Conservation (phyloP, 64 coral and sea anemone genomes). For the Actinia tenebrosa region DNA sequence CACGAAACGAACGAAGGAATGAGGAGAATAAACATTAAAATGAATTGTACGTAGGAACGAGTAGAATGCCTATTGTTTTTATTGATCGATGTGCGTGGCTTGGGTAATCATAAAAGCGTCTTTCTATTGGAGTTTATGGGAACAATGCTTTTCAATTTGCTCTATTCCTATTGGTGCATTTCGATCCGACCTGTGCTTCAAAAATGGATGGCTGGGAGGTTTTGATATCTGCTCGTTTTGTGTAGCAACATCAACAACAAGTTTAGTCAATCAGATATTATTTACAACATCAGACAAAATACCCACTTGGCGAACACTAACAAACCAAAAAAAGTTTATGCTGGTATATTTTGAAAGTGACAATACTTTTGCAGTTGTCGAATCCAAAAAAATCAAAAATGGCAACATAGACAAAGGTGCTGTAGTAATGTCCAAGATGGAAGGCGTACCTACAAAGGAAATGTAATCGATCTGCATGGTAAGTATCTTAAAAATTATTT, state of each 20-base stretch:
- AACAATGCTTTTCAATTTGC: too few species aligned
- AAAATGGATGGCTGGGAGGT: too few species aligned
- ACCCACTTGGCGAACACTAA: slow-evolving; percentile 2
- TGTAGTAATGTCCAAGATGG: background rate
- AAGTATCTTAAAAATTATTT: background rate
- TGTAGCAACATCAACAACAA: too few species aligned
- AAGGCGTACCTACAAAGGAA: background rate
- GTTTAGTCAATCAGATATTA: background rate
- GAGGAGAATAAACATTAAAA: too few species aligned
- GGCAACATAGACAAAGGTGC: background rate
- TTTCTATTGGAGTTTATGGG: too few species aligned
- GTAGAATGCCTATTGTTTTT: too few species aligned
- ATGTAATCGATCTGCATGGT: background rate
- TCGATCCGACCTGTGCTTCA: too few species aligned
- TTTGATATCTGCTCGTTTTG: too few species aligned
- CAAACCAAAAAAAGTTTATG: background rate
- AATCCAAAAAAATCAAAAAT: background rate
- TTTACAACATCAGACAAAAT: background rate
- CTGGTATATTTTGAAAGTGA: background rate
- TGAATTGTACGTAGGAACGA: too few species aligned
- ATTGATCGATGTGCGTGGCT: too few species aligned
- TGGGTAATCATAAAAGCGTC: too few species aligned
- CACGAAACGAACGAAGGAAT: background rate
- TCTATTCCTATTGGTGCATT: too few species aligned
- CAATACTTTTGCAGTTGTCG: background rate